phyloP scores from a whole-genome alignment of 2,113 vertebrate genomes.

The Prunella fulvescens region DNA sequence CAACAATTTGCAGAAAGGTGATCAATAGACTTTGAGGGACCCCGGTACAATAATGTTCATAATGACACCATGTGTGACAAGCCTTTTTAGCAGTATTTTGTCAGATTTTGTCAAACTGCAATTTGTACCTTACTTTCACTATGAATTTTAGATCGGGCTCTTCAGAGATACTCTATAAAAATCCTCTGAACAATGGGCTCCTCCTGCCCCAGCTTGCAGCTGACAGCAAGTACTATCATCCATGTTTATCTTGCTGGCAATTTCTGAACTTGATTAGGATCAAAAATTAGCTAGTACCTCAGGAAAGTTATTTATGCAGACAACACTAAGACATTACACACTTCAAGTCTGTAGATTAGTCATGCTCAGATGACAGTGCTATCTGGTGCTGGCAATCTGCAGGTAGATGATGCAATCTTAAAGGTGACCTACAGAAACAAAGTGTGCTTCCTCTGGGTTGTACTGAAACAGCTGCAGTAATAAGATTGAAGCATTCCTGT shows the following conservation, averaged over 20 bases:
- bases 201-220: background rate
- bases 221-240: background rate
- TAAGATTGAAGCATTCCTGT: background rate
- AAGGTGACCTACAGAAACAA: conserved; percentile 62
- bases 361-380: conserved; percentile 31
- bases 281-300: background rate
- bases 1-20: background rate
- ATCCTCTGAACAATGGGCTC: background rate
- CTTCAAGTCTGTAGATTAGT: conserved; percentile 13
- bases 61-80: background rate
- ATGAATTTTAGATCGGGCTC: background rate
- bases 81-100: background rate
- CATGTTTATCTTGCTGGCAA: background rate
- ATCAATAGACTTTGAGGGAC: background rate
- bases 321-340: background rate
- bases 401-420: conserved; percentile 59
- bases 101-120: background rate
- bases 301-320: conserved; percentile 40
- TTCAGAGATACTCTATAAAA: background rate
- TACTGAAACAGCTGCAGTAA: background rate
- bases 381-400: conserved; percentile 51
- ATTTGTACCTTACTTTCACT: background rate
- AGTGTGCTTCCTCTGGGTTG: background rate
- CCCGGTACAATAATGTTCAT: background rate
- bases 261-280: conserved; percentile 20